A percentile compares a stretch with the other conserved stretches of the same genome.
These are phyloP conservation scores for Perizoma affinitatum DNA, from an alignment of 2,888 invertebrate species.

Conservation along the genomic window DNA sequence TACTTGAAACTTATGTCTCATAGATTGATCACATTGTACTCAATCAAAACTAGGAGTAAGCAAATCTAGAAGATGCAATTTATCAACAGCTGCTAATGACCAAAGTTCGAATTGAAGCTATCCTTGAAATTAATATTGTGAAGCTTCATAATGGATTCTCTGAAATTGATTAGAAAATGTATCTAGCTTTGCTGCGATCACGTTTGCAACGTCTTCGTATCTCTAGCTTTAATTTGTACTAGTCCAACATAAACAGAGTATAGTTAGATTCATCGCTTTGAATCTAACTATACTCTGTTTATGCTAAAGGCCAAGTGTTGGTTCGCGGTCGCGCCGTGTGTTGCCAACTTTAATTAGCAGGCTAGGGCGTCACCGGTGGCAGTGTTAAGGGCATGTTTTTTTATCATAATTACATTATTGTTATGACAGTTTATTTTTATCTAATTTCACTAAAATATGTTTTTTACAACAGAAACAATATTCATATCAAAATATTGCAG, in stretches of 20 bases:
- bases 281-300: constrained; percentile 16
- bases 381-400: constrained; percentile 50
- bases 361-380: constrained; percentile 49
- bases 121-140: constrained; percentile 8
- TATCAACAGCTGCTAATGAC: constrained; percentile 55
- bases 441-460: too few species aligned
- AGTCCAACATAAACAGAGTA: too few species aligned
- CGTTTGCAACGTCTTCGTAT: too few species aligned
- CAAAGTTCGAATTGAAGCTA: constrained; percentile 35
- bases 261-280: background rate
- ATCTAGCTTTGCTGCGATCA: background rate
- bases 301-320: constrained; percentile 38
- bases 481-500: too few species aligned
- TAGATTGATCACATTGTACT: constrained; percentile 19
- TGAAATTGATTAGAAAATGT: background rate
- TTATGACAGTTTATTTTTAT: too few species aligned
- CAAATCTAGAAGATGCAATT: constrained; percentile 46
- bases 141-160: background rate
- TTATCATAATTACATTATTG: background rate
- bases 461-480: too few species aligned
- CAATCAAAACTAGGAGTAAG: constrained; percentile 12
- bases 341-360: constrained; percentile 70
- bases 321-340: constrained; percentile 49
- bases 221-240: too few species aligned
- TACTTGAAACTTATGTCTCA: too few species aligned